A percentile compares a stretch with the other conserved stretches of the same genome.
Conservation (phyloP, 2,113 vertebrate species). For the Mustela lutreola region DNA sequence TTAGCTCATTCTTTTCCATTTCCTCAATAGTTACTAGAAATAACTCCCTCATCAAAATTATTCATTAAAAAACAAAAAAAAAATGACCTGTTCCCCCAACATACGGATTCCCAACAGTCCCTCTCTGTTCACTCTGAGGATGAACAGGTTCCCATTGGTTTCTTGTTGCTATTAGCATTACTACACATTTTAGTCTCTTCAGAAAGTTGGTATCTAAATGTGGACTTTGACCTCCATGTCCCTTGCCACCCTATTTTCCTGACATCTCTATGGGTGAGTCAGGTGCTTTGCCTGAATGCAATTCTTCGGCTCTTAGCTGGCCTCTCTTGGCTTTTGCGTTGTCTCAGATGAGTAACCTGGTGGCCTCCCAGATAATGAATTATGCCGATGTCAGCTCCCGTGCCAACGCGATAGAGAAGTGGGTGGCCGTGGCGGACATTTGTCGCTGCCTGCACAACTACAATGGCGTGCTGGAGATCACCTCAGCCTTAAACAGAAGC, state of each 20-base stretch:
- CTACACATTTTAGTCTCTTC: background rate
- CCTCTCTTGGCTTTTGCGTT: conserved; percentile 36
- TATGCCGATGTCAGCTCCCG: conserved; percentile 95
- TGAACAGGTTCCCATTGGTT: background rate
- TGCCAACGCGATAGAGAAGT: conserved; percentile 97
- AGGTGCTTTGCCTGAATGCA: background rate
- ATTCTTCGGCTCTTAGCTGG: background rate
- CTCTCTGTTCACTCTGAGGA: background rate
- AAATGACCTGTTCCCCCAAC: background rate
- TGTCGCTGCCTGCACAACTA: conserved; percentile 98
- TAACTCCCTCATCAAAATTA: background rate
- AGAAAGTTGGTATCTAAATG: background rate
- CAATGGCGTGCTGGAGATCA: conserved; percentile 98
- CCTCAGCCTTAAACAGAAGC: conserved; percentile 98
- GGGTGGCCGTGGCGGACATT: conserved; percentile 98
- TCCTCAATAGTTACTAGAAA: background rate
- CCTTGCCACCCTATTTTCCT: background rate
- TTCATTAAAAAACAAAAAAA: background rate
- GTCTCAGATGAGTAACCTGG: conserved; percentile 98
- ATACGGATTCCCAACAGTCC: background rate
- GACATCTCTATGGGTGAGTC: background rate
- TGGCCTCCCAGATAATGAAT: conserved; percentile 99
- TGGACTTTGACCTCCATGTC: rapidly evolving
- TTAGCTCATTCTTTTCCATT: background rate
- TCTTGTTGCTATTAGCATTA: background rate